Evolutionary conservation across 2,113 vertebrate species (phyloP).

Genomic region (Pterocles gutturalis): DNA sequence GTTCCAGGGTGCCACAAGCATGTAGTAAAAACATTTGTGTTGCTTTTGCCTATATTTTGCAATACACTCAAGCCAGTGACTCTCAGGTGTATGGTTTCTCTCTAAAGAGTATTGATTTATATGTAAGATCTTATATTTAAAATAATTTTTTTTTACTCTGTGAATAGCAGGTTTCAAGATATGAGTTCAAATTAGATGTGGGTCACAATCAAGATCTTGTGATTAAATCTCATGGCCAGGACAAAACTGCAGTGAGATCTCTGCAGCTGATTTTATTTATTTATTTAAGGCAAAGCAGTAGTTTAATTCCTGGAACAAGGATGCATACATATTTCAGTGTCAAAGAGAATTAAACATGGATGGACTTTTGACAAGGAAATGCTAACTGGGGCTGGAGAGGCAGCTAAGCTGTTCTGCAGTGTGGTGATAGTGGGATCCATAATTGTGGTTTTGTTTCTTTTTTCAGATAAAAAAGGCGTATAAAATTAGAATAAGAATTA

Average conservation of each 20-base stretch:
- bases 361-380: not conserved
- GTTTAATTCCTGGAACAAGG: not conserved
- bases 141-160: not conserved
- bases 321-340: accelerated
- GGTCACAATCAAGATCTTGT: not conserved
- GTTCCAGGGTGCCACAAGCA: not conserved
- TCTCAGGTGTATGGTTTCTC: not conserved
- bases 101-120: not conserved
- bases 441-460: not conserved
- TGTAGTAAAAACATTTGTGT: not conserved
- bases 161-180: not conserved
- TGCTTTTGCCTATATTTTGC: not conserved
- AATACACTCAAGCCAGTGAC: not conserved
- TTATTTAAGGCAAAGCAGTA: not conserved
- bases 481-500: not conserved
- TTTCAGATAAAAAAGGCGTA: not conserved
- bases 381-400: not conserved
- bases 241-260: not conserved
- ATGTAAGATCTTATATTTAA: not conserved
- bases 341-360: not conserved
- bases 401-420: not conserved
- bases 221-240: not conserved
- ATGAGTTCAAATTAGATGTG: not conserved
- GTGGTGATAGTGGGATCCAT: not conserved
- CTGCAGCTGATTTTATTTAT: not conserved